Base-by-base conservation (phyloP, 1,140 invertebrate genomes). In the Rhagoletis pomonella region DNA sequence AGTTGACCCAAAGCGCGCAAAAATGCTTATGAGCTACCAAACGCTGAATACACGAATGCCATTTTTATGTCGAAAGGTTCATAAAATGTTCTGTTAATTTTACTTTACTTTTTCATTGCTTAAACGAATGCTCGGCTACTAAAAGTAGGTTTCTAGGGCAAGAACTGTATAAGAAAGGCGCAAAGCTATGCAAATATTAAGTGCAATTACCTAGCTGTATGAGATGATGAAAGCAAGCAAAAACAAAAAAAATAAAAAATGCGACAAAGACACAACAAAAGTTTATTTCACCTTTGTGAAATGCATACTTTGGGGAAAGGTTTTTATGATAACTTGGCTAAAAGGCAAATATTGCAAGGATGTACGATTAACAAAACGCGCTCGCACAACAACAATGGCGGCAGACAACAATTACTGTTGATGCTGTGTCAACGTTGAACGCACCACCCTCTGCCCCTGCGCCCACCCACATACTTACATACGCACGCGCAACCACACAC, bases 141-240 rank as follows among this genome's bases (percentile, higher is more conserved):
- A 73, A 73, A 81, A 81, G 73, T 81, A 81, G 73, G 47, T 81
- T 81, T 81, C 19, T 29, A 81, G 73, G 7, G 19, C 47, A 81
- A 81, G 73, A 19, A 81, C 7, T 55, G 47, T n/a, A n/a, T 17
- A 2, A 2, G 14, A 81, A n/a, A 19, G 55, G 73, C 17, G 47
- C 47, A 62, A 62, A 55, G 73, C 44, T 81, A 81, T 81, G 73
- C 47, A 81, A 81, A 81, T 58, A 81, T 55, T 81, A 81, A 81
- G 73, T 19, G 47, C 47, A 81, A 81, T 50, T 81, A 81, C 47
- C 47, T 19, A 29, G 47, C 4, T 5, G 4, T 19, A 19, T 1
- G 47, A 81, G 47, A 47, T 12, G 17, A 42, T 47, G n/a, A 19
- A 50, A 3, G 67, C 2, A 1, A 47, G 39, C 5, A 81, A 55